A percentile compares a stretch with the other conserved stretches of the same genome.
Evolutionary conservation across 1,140 invertebrate species (phyloP).

Genomic region (Thalassaphorura encarpata): DNA sequence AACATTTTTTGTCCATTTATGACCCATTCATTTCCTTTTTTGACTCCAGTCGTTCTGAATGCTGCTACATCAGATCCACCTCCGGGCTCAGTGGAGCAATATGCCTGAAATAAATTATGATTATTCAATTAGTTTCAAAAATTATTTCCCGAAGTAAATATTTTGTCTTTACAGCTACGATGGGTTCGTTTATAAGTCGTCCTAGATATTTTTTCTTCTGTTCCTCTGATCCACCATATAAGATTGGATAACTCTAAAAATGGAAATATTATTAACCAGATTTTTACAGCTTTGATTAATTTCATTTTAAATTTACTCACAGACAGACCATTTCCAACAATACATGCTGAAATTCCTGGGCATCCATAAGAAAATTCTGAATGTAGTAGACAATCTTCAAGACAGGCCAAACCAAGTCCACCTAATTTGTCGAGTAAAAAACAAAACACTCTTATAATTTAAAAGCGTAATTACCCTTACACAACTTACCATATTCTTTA

Average conservation of each 20-base stretch:
- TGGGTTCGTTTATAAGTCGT: conserved; percentile 68
- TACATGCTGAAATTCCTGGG: conserved; percentile 49
- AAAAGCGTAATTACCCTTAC: background rate
- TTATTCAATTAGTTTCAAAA: conserved; percentile 19
- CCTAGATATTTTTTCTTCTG: conserved; percentile 91
- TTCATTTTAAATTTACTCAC: conserved; percentile 36
- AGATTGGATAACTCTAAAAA: conserved; percentile 61
- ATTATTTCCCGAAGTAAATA: background rate
- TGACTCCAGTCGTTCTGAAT: conserved; percentile 50
- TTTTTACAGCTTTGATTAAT: background rate
- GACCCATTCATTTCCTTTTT: conserved; percentile 89
- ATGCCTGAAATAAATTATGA: conserved; percentile 56
- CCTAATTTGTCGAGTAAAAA: conserved; percentile 35
- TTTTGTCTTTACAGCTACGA: conserved; percentile 66
- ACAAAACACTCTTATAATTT: background rate
- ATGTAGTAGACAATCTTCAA: conserved; percentile 45
- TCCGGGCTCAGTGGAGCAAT: conserved; percentile 83
- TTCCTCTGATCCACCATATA: conserved; percentile 70
- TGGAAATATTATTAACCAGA: background rate
- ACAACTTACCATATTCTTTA: conserved; percentile 23
- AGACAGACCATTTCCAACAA: conserved; percentile 26
- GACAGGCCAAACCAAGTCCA: conserved; percentile 42
- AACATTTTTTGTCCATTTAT: conserved; percentile 98
- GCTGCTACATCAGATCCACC: conserved; percentile 44
- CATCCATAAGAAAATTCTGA: conserved; percentile 56